Conservation (phyloP, 2,888 invertebrate species). For the Campoplex nolae region DNA sequence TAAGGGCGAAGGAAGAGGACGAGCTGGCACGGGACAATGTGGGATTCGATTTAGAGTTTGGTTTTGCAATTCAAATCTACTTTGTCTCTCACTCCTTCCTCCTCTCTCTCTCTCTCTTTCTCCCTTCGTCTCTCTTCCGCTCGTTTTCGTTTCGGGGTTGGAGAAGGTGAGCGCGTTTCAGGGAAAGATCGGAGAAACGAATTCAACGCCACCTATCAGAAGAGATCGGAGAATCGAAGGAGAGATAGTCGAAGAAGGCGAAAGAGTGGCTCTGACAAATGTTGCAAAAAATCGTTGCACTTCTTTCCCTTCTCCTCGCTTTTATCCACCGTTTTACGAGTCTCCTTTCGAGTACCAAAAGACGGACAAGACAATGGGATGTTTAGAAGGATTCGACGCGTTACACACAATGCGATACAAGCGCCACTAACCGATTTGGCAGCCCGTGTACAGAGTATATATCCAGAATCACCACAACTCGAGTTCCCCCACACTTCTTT, state of each 20-base stretch:
- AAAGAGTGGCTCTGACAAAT: conserved; percentile 81
- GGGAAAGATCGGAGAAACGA: conserved; percentile 21
- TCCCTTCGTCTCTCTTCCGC: conserved; percentile 5
- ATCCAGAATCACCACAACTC: conserved; percentile 22
- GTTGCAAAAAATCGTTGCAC: conserved; percentile 75
- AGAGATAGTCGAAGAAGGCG: conserved; percentile 71
- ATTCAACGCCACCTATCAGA: conserved; percentile 48
- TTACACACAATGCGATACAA: conserved; percentile 75
- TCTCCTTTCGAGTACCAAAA: conserved; percentile 73
- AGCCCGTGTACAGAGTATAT: conserved; percentile 45
- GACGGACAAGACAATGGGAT: conserved; percentile 84
- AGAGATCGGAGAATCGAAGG: conserved; percentile 24
- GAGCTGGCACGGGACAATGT: conserved; percentile 58
- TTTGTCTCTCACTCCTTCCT: conserved; percentile 51
- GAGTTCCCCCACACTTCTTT: conserved; percentile 59
- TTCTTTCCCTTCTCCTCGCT: conserved; percentile 38
- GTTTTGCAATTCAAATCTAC: conserved; percentile 82
- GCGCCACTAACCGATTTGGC: conserved; percentile 43
- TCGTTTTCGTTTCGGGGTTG: not conserved
- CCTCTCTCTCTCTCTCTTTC: conserved; percentile 22
- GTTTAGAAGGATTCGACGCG: conserved; percentile 80
- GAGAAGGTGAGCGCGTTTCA: conserved; percentile 43
- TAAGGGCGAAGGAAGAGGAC: conserved; percentile 35
- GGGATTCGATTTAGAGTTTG: conserved; percentile 67
- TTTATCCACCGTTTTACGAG: not conserved